Evolutionary conservation across 2,797 vertebrate species (phyloP), one percentile per base, ranked within the genome.

Genomic region (Thalassophryne amazonica): DNA sequence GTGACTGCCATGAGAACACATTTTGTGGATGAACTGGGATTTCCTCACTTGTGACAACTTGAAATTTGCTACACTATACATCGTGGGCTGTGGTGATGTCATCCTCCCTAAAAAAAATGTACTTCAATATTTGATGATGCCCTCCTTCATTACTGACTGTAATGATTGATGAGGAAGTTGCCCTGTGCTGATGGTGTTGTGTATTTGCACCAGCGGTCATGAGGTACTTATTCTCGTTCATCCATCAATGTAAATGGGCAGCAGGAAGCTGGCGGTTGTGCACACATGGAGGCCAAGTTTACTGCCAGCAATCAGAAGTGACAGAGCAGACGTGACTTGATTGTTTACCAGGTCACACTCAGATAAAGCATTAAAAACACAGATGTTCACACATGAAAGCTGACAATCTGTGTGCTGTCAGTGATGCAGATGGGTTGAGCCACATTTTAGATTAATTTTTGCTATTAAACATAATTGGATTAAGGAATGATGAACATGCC

Each of bases 311-410:
- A 42, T 49, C 33, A 19, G 46, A 27, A 33, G 60, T 68, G 75
- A 76, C 58, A 7, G 47, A 78, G 63, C 40, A 35, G 60, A 24
- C 48, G 47, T 42, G 68, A 53, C 50, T 52, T 47, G 52, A 68
- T 70, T 60, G 58, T 60, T 31, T 60, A 60, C 45, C 16, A 10
- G 58, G 48, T 69, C 66, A 39, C 29, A 40, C 17, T 46, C 23
- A 33, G 54, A 57, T 33, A 15, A 46, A 62, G 4, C 17, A 3
- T 24, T 22, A 27, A 42, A 47, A 51, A 19, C 10, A 8, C 18
- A 11, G 30, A 7, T 2, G 24, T 2, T 3, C 32, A 9, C 18
- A 12, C 15, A 25, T 32, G 14, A 13, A 21, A 33, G 21, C 7
- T 1, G 16, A n/a, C n/a, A n/a, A n/a, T n/a, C n/a, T 6, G 8